These are phyloP conservation scores for Syrista parreyssii DNA, from an alignment of 2,888 invertebrate species.

Conservation along the genomic window DNA sequence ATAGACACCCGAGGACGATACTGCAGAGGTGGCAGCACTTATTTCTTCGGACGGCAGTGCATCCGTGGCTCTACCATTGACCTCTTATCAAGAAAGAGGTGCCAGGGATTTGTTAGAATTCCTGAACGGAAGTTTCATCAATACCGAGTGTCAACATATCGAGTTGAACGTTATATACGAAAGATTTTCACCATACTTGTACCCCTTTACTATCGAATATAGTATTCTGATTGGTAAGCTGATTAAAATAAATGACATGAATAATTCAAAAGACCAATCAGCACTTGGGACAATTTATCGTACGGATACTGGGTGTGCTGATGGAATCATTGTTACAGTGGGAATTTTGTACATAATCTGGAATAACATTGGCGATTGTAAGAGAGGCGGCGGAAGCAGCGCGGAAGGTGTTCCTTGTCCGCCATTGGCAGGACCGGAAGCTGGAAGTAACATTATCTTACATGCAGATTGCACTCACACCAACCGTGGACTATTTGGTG, in stretches of 20 bases:
- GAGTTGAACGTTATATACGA: slow-evolving; percentile 68
- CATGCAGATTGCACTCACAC: slow-evolving; percentile 82
- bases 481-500: slow-evolving; percentile 79
- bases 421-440: slow-evolving; percentile 13
- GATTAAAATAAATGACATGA: neutral
- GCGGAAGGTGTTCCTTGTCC: slow-evolving; percentile 15
- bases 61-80: slow-evolving; percentile 56
- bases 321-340: slow-evolving; percentile 66
- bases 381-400: slow-evolving; percentile 46
- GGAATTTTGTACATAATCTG: slow-evolving; percentile 81
- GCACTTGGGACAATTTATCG: neutral
- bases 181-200: slow-evolving; percentile 80
- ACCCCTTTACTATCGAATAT: slow-evolving; percentile 84
- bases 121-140: slow-evolving; percentile 61
- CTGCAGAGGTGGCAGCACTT: slow-evolving; percentile 23
- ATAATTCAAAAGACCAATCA: slow-evolving; percentile 5
- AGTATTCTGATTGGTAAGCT: slow-evolving; percentile 78
- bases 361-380: slow-evolving; percentile 77
- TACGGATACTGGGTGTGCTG: neutral
- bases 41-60: slow-evolving; percentile 23
- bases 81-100: slow-evolving; percentile 51
- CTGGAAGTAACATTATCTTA: slow-evolving; percentile 70
- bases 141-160: slow-evolving; percentile 11
- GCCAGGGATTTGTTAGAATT: slow-evolving; percentile 54
- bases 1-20: neutral